A percentile compares a stretch with the other conserved stretches of the same genome.
Conservation (phyloP, 2,888 invertebrate genomes). For the Tetramorium bicarinatum region DNA sequence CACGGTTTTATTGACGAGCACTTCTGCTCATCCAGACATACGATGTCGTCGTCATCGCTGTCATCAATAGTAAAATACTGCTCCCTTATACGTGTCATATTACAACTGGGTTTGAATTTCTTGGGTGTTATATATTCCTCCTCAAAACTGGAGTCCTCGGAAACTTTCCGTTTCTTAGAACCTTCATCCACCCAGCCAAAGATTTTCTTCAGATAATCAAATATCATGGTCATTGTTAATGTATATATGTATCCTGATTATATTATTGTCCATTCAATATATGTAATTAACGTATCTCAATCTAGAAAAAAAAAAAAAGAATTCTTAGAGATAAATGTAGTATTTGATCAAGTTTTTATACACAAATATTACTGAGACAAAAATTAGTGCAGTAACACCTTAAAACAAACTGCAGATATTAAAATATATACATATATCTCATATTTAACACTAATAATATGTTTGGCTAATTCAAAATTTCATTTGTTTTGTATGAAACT, state of each 20-base stretch:
- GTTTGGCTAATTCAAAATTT: no score
- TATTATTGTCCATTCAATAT: conserved; percentile 63
- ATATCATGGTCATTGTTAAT: conserved; percentile 64
- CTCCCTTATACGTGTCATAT: conserved; percentile 41
- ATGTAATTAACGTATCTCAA: conserved; percentile 9
- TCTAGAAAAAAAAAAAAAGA: conserved; percentile 52
- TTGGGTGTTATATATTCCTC: conserved; percentile 72
- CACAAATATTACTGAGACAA: background rate
- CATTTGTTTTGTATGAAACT: background rate
- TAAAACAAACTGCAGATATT: background rate
- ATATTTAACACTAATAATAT: no score
- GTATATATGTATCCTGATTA: background rate
- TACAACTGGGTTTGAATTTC: conserved; percentile 69
- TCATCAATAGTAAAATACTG: conserved; percentile 65
- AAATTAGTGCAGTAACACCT: background rate
- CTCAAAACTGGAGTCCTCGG: conserved; percentile 63
- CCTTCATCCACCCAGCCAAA: conserved; percentile 79
- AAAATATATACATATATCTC: no score
- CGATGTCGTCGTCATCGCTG: conserved; percentile 72
- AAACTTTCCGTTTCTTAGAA: conserved; percentile 77
- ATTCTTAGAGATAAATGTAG: background rate
- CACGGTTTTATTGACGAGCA: conserved; percentile 59
- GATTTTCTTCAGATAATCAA: conserved; percentile 78
- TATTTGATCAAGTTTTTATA: background rate
- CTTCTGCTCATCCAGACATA: conserved; percentile 67